Conservation (phyloP, 2,797 vertebrate species). For the Hirundo rustica region DNA sequence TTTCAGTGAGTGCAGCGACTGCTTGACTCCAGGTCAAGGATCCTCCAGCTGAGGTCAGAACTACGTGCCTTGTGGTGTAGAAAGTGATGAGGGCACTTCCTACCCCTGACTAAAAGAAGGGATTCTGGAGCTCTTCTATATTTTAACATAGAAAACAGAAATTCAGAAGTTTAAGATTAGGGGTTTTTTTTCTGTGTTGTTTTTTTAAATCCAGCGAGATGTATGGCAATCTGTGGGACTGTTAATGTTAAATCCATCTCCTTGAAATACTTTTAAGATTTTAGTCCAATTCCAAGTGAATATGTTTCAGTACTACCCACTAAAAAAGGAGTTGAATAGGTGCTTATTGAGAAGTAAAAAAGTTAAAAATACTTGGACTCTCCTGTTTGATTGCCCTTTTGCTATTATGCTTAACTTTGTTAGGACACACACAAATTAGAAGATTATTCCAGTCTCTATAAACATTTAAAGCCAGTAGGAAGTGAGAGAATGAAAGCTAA, state of each 20-base stretch:
- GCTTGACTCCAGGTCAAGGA: constrained; percentile 21
- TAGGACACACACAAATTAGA: neutral
- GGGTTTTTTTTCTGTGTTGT: neutral
- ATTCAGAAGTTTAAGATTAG: neutral
- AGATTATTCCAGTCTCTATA: neutral
- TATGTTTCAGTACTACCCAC: neutral
- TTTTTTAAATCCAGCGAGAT: neutral
- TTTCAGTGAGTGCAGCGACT: neutral
- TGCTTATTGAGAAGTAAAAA: neutral
- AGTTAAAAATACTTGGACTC: neutral
- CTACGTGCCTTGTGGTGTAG: too few species aligned
- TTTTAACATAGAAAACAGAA: neutral
- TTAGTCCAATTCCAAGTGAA: neutral
- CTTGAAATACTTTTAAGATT: neutral
- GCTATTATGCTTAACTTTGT: neutral
- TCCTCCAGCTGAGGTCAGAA: neutral
- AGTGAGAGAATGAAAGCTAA: neutral
- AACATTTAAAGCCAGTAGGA: neutral
- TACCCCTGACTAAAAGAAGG: neutral
- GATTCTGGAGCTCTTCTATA: neutral
- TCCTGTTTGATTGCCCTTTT: neutral
- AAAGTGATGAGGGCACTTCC: neutral
- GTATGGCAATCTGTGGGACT: neutral
- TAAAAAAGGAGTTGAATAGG: neutral
- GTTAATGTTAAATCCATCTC: neutral